Evolutionary conservation across 2,888 invertebrate genomes (phyloP).

Genomic region (Exephanes ischioxanthus): DNA sequence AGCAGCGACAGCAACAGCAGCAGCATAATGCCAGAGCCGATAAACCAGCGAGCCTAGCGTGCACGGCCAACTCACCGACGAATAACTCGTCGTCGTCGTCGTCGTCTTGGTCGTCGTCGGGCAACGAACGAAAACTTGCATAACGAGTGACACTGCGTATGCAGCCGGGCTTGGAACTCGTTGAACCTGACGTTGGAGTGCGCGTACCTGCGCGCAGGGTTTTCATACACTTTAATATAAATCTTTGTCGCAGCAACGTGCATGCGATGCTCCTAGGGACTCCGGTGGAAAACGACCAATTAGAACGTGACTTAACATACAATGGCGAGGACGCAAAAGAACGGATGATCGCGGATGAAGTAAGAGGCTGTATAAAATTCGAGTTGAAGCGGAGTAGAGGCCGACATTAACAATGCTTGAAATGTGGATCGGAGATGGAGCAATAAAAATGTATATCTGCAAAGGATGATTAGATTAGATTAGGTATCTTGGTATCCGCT

Average conservation of each 20-base stretch:
- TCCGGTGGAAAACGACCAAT: neutral
- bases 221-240: neutral
- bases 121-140: conserved; percentile 74
- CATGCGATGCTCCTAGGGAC: neutral
- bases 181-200: conserved; percentile 36
- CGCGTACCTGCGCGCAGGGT: conserved; percentile 3
- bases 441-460: neutral
- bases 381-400: neutral
- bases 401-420: neutral
- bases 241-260: neutral
- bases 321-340: neutral
- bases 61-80: conserved; percentile 62
- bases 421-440: neutral
- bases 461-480: neutral
- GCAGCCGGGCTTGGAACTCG: conserved; percentile 57
- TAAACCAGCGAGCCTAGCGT: conserved; percentile 54
- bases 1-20: conserved; percentile 39
- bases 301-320: neutral
- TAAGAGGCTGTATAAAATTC: neutral
- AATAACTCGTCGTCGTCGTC: conserved; percentile 47
- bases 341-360: neutral
- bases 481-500: no score
- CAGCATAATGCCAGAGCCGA: conserved; percentile 42
- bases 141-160: conserved; percentile 70
- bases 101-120: conserved; percentile 39